Conservation (phyloP, 2,888 invertebrate species). For the Allygus modestus region DNA sequence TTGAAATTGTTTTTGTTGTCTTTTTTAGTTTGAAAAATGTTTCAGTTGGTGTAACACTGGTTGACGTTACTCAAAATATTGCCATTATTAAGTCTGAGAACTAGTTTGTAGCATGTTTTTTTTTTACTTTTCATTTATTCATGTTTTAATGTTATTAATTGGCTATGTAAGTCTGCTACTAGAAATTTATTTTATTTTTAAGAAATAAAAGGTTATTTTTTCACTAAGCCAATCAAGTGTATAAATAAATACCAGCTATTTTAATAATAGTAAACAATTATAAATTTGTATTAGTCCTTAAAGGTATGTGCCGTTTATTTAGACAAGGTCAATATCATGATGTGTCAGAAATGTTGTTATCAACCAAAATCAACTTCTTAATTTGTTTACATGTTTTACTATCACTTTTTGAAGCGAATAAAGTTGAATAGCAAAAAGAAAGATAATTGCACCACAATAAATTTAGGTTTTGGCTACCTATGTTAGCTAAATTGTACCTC, state of each 20-base stretch:
- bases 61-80: not conserved
- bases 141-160: not conserved
- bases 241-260: too few species aligned
- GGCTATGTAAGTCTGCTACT: not conserved
- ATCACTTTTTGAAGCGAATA: not conserved
- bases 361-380: too few species aligned
- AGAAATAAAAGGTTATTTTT: too few species aligned
- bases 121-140: not conserved
- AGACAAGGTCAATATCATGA: too few species aligned
- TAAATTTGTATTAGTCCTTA: too few species aligned
- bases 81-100: constrained; percentile 32
- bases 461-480: too few species aligned
- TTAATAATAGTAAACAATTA: too few species aligned
- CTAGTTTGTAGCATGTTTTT: not conserved
- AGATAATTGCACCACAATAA: not conserved
- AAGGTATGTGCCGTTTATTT: too few species aligned
- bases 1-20: not conserved
- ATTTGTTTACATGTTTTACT: too few species aligned
- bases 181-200: not conserved
- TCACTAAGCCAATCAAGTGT: too few species aligned
- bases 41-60: not conserved
- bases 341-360: too few species aligned
- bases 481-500: too few species aligned
- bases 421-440: not conserved
- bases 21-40: not conserved